These are phyloP conservation scores for Loripinus fragilis DNA, from an alignment of 2,888 invertebrate genomes.

Conservation along the genomic window DNA sequence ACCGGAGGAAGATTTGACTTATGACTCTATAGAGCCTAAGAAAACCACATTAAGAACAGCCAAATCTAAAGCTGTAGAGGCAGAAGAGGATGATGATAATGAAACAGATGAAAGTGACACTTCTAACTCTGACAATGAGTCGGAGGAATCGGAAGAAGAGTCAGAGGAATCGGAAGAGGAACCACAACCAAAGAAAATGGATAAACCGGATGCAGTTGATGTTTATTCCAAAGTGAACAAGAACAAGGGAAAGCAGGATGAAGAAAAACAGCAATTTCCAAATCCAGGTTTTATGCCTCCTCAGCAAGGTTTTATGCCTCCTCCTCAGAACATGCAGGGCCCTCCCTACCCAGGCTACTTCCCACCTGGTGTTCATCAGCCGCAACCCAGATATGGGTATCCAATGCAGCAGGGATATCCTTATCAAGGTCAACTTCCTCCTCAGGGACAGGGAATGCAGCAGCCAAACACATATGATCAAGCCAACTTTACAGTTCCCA, in stretches of 20 bases:
- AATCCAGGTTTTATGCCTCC: slow-evolving; percentile 7
- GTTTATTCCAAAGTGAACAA: slow-evolving; percentile 56
- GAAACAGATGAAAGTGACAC: slow-evolving; percentile 61
- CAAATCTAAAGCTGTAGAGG: slow-evolving; percentile 28
- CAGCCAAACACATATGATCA: slow-evolving; percentile 42
- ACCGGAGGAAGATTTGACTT: slow-evolving; percentile 60
- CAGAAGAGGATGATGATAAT: slow-evolving; percentile 50
- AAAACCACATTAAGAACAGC: slow-evolving; percentile 16
- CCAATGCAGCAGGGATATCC: slow-evolving; percentile 37
- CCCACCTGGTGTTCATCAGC: slow-evolving; percentile 60
- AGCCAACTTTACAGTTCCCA: slow-evolving; percentile 64
- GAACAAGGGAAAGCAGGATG: slow-evolving; percentile 18
- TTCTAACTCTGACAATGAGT: slow-evolving; percentile 60
- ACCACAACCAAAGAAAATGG: background rate
- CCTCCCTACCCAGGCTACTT: slow-evolving; percentile 41
- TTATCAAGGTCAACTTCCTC: slow-evolving; percentile 27
- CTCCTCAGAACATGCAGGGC: slow-evolving; percentile 45
- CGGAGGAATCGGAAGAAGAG: slow-evolving; percentile 41
- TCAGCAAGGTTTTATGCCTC: slow-evolving; percentile 15
- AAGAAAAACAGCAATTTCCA: slow-evolving; percentile 24
- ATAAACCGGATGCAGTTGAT: slow-evolving; percentile 29
- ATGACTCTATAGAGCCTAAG: slow-evolving; percentile 64
- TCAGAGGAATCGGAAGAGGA: slow-evolving; percentile 56
- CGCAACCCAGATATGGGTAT: slow-evolving; percentile 68
- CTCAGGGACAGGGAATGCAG: background rate